phyloP scores from a whole-genome alignment of 53 echinoderm and acorn worm genomes.

The Echinometra lucunter region DNA sequence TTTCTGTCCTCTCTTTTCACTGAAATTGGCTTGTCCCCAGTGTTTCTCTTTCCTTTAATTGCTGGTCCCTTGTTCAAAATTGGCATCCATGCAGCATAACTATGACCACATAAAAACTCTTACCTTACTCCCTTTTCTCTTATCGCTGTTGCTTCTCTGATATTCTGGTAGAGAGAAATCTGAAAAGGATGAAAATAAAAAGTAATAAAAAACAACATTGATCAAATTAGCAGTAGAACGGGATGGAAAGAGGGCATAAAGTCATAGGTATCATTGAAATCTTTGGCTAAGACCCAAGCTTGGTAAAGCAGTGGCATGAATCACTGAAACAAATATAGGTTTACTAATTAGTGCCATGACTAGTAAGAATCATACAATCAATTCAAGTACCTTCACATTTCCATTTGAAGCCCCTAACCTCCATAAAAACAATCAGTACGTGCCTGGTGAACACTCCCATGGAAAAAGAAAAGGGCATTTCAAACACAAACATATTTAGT shows the following conservation, averaged over 20 bases:
- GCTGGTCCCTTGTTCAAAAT: too few species aligned
- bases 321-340: conserved; percentile 49
- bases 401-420: conserved; percentile 4
- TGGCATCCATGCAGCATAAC: not conserved
- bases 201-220: not conserved
- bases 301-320: conserved; percentile 7
- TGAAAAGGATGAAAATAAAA: conserved; percentile 16
- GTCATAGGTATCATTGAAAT: conserved; percentile 15
- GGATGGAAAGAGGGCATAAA: not conserved
- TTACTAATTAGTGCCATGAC: conserved; percentile 50
- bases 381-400: not conserved
- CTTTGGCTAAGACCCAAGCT: conserved; percentile 44
- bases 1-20: too few species aligned
- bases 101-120: not conserved
- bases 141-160: conserved; percentile 11
- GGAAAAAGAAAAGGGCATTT: not conserved
- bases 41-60: too few species aligned
- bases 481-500: too few species aligned
- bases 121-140: conserved; percentile 43
- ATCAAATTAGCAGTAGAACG: not conserved
- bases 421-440: not conserved
- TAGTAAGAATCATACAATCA: not conserved
- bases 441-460: not conserved
- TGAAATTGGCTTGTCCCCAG: too few species aligned
- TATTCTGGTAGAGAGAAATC: conserved; percentile 38